These are phyloP conservation scores for Rhinichthys osculus DNA, from an alignment of 2,797 vertebrate genomes.

Conservation along the genomic window DNA sequence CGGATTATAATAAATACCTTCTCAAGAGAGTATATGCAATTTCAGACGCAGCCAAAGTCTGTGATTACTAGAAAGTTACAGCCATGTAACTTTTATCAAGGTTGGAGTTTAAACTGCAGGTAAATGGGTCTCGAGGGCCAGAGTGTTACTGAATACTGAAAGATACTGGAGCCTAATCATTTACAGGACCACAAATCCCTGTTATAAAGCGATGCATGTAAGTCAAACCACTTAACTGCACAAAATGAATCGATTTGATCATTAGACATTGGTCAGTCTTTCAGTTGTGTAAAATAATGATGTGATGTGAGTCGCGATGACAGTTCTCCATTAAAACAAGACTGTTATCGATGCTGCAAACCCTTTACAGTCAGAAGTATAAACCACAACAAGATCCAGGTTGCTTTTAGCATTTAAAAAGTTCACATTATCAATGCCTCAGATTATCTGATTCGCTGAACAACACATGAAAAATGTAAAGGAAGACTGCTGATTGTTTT, in stretches of 20 bases:
- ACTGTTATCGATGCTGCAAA: background rate
- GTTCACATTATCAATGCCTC: background rate
- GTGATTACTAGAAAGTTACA: background rate
- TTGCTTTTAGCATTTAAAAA: background rate
- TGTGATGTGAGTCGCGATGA: background rate
- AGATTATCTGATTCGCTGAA: background rate
- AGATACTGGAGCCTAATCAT: background rate
- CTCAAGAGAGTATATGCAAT: background rate
- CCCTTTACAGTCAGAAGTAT: background rate
- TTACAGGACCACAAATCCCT: background rate
- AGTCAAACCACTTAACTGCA: background rate
- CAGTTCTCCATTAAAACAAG: conserved; percentile 2
- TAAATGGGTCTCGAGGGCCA: background rate
- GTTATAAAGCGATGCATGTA: background rate
- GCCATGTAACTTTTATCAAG: background rate
- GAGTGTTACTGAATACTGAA: background rate
- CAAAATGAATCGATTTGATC: background rate
- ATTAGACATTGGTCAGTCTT: background rate
- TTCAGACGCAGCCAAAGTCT: background rate
- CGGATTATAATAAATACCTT: background rate
- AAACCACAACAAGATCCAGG: background rate
- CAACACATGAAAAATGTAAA: background rate
- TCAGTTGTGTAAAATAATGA: background rate
- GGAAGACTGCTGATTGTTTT: background rate
- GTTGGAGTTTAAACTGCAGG: background rate